A percentile compares a stretch with the other conserved stretches of the same genome.
These are phyloP conservation scores for Columba janthina DNA, from an alignment of 2,113 vertebrate species.

Conservation along the genomic window DNA sequence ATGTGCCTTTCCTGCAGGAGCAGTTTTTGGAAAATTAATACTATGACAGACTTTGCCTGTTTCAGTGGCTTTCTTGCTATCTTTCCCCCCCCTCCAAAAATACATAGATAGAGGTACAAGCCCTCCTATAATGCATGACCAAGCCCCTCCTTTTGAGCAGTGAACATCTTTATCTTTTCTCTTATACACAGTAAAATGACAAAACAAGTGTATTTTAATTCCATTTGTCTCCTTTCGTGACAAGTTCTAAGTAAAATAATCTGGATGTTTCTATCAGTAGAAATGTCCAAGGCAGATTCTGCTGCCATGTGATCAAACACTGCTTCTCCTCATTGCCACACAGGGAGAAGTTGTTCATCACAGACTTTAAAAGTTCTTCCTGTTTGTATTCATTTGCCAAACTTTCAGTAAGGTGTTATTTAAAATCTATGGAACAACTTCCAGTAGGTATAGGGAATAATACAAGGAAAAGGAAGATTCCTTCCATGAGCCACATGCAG, in stretches of 20 bases:
- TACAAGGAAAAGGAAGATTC: not conserved
- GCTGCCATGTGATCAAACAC: not conserved
- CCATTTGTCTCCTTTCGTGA: not conserved
- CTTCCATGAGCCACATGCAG: not conserved
- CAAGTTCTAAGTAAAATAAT: not conserved
- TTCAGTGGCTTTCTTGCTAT: not conserved
- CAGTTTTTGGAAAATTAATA: not conserved
- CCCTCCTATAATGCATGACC: not conserved
- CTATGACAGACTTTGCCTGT: not conserved
- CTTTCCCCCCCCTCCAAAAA: not conserved
- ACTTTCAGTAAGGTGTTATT: not conserved
- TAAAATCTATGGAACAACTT: not conserved
- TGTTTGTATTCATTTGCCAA: not conserved
- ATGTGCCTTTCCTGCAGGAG: not conserved
- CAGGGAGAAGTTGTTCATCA: not conserved
- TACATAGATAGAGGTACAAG: not conserved
- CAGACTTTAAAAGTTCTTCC: not conserved
- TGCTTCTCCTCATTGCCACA: not conserved
- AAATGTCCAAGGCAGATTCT: not conserved
- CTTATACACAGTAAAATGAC: not conserved
- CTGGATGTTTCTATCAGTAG: not conserved
- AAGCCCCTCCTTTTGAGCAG: not conserved
- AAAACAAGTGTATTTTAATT: not conserved
- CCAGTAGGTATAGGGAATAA: not conserved
- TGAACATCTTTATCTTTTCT: not conserved